Evolutionary conservation across 2,888 invertebrate species (phyloP), one percentile per base, ranked within the genome.

Genomic region (Globia sparganii): DNA sequence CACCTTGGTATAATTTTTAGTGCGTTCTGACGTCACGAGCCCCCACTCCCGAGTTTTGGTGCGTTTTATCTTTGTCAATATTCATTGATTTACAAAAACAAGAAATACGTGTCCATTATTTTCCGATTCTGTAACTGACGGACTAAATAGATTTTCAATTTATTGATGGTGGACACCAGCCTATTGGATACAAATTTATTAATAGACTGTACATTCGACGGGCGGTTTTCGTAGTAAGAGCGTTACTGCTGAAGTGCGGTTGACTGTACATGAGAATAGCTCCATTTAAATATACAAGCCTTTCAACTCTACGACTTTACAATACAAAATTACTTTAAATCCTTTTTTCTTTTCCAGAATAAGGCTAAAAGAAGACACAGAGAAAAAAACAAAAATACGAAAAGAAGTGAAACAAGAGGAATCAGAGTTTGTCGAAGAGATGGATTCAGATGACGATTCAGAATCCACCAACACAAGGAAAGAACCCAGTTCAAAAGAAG

Each of bases 341-440:
- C 34, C 9, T 34, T 61, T 13, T 0, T 78, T 79, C 43, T 13
- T 25, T 92, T 89, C 6, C 91, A 96, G 96, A 81, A 94, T 97
- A 89, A 94, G 95, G 85, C 88, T 97, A 83, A 97, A 97, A 94
- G 94, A 97, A n/a, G 94, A 96, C 78, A 73, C 90, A 1, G 91
- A 96, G 76, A 94, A 91, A 72, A 90, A 91, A 59, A 90, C 92
- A 0, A 94, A 93, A 88, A 80, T 91, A 58, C 91, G 80, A 77
- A 86, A 90, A 86, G 88, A 89, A 64, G 80, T 78, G 0, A 92
- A 92, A 65, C 87, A 91, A 86, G 91, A 93, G 71, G 95, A 96
- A 75, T 90, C 93, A 34, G 97, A 97, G 85, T 97, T 97, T 77
- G 96, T 97, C 0, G 97, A 97, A 91, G 97, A 97, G 90, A 91